A percentile compares a stretch with the other conserved stretches of the same genome.
Conservation (phyloP, 2,888 invertebrate genomes). For the Fissipunctia ypsillon region DNA sequence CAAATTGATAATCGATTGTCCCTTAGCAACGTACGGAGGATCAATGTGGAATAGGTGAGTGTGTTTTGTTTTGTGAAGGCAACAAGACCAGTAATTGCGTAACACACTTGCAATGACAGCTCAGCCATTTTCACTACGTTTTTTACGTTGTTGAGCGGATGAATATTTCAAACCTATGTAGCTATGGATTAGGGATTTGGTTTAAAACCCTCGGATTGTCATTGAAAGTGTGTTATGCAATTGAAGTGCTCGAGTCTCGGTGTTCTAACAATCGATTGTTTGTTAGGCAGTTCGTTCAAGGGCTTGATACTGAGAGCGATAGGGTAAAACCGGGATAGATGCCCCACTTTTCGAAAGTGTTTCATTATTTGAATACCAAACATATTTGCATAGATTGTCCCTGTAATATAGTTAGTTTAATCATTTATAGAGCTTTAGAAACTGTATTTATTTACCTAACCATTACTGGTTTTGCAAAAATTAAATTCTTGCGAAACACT, state of each 20-base stretch:
- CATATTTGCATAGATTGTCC: too few species aligned
- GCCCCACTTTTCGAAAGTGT: too few species aligned
- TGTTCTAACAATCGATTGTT: neutral
- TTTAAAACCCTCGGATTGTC: neutral
- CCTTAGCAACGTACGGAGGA: slow-evolving; percentile 71
- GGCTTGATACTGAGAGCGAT: neutral
- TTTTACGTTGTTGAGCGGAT: too few species aligned
- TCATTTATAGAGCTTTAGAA: too few species aligned
- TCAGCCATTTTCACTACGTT: neutral
- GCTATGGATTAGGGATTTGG: neutral
- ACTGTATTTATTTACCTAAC: too few species aligned
- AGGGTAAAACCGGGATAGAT: too few species aligned
- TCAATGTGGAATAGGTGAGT: slow-evolving; percentile 45
- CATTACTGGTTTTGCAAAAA: too few species aligned
- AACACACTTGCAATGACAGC: neutral
- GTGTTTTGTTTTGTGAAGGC: slow-evolving; percentile 44
- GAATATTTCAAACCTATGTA: neutral
- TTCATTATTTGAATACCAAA: too few species aligned
- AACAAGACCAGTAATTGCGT: slow-evolving; percentile 6
- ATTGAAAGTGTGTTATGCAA: neutral
- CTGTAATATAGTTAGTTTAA: too few species aligned
- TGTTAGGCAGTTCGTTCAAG: neutral
- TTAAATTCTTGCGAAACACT: too few species aligned
- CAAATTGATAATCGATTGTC: slow-evolving; percentile 81
- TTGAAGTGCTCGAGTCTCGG: neutral